Percentiles rank a stretch among this genome's conserved stretches.
Evolutionary conservation across 2,113 vertebrate species (phyloP).

Genomic region (Bos taurus): DNA sequence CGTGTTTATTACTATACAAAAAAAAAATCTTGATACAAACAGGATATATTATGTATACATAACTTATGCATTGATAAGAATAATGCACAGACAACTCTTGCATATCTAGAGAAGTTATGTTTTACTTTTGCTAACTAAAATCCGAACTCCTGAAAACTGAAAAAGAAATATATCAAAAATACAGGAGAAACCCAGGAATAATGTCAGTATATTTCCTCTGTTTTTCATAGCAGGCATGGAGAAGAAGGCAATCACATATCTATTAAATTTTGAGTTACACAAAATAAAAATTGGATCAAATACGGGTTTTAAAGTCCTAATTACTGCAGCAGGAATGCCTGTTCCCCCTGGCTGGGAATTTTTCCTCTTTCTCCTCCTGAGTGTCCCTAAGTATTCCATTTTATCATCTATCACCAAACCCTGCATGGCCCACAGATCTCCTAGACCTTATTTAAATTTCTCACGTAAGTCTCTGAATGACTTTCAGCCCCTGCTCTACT

Average conservation of each 20-base stretch:
- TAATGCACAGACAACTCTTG: not conserved
- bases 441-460: conserved; percentile 59
- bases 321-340: conserved; percentile 49
- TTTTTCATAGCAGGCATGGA: conserved; percentile 14
- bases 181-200: conserved; percentile 63
- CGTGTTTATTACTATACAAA: not conserved
- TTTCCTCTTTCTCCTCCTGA: conserved; percentile 55
- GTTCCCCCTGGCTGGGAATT: conserved; percentile 52
- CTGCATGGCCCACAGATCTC: conserved; percentile 45
- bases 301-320: conserved; percentile 32
- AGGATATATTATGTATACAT: not conserved
- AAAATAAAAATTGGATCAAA: conserved; percentile 45
- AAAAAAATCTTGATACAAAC: not conserved
- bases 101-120: not conserved
- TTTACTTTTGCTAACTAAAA: conserved; percentile 58
- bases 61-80: not conserved
- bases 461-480: conserved; percentile 55
- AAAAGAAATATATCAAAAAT: conserved; percentile 36
- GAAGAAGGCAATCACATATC: conserved; percentile 2
- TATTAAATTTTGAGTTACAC: conserved; percentile 38
- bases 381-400: conserved; percentile 49
- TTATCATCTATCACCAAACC: conserved; percentile 58
- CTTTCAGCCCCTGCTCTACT: conserved; percentile 57
- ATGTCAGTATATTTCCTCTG: conserved; percentile 46
- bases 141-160: conserved; percentile 40